These are phyloP conservation scores for Andrena marginata DNA, from an alignment of 2,888 invertebrate genomes.

Conservation along the genomic window DNA sequence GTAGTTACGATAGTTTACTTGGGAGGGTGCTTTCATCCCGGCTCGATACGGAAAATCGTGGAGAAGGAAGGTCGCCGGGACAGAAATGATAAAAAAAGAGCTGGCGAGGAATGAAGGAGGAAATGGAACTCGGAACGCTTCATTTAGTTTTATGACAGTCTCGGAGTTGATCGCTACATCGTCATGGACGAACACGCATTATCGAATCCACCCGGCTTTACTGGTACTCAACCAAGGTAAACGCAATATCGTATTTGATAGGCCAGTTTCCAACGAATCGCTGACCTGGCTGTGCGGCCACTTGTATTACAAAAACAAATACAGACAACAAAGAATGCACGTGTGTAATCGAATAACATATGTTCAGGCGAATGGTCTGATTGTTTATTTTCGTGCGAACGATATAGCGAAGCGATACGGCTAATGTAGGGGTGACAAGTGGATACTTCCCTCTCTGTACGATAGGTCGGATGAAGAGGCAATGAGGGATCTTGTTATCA, in stretches of 20 bases:
- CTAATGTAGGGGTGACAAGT: constrained; percentile 78
- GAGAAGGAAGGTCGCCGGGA: constrained; percentile 6
- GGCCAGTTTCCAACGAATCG: constrained; percentile 34
- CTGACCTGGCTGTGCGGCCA: constrained; percentile 22
- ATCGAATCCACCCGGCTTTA: constrained; percentile 48
- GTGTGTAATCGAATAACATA: not conserved
- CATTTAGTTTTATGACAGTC: constrained; percentile 67
- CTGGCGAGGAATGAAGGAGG: constrained; percentile 23
- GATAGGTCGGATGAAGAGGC: constrained; percentile 73
- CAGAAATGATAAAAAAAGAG: constrained; percentile 34
- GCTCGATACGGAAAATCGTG: not conserved
- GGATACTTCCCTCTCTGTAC: constrained; percentile 81
- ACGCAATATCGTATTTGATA: constrained; percentile 57
- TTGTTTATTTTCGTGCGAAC: constrained; percentile 77
- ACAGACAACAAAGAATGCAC: not conserved
- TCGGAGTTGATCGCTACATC: constrained; percentile 50
- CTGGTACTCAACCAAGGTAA: constrained; percentile 43
- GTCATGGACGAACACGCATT: constrained; percentile 47
- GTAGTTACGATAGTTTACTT: constrained; percentile 15
- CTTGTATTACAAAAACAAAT: not conserved
- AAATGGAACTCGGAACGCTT: constrained; percentile 60
- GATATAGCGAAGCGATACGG: constrained; percentile 70
- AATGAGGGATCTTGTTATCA: constrained; percentile 76
- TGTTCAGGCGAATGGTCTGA: constrained; percentile 47
- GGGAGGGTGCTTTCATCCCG: constrained; percentile 15